These are phyloP conservation scores for Ganaspis sp. DNA, from an alignment of 1,140 invertebrate genomes.

Conservation along the genomic window DNA sequence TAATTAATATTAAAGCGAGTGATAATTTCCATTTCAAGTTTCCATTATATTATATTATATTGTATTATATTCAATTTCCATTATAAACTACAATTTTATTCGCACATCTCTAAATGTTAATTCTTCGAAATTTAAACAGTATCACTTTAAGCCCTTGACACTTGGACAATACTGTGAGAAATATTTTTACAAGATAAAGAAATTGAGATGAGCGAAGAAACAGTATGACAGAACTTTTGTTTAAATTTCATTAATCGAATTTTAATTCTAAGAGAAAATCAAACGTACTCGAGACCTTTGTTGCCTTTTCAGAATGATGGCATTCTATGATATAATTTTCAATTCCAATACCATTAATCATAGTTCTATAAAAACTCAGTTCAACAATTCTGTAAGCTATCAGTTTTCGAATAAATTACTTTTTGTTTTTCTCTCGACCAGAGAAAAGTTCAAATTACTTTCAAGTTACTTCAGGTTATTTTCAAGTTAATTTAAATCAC, in stretches of 20 bases:
- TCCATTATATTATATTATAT: too few species aligned
- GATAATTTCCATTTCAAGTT: too few species aligned
- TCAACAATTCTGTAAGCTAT: too few species aligned
- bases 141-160: not conserved
- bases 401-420: not conserved
- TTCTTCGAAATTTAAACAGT: not conserved
- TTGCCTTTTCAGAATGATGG: slow-evolving; percentile 40
- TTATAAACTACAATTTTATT: not conserved
- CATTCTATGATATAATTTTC: slow-evolving; percentile 32
- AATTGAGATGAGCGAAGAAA: slow-evolving; percentile 25
- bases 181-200: slow-evolving; percentile 47
- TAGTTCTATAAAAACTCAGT: slow-evolving; percentile 32
- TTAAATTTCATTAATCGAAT: slow-evolving; percentile 8
- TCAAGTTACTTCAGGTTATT: too few species aligned
- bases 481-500: too few species aligned
- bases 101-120: too few species aligned
- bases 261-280: slow-evolving; percentile 57
- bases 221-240: not conserved
- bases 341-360: slow-evolving; percentile 7
- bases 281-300: slow-evolving; percentile 44
- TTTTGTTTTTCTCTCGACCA: slow-evolving; percentile 38
- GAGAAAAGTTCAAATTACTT: slow-evolving; percentile 50
- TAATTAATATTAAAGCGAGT: too few species aligned
- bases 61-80: too few species aligned
- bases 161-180: slow-evolving; percentile 26